Evolutionary conservation across 2,797 vertebrate species (phyloP), one percentile per base, ranked within the genome.

Genomic region (Smutsia gigantea): DNA sequence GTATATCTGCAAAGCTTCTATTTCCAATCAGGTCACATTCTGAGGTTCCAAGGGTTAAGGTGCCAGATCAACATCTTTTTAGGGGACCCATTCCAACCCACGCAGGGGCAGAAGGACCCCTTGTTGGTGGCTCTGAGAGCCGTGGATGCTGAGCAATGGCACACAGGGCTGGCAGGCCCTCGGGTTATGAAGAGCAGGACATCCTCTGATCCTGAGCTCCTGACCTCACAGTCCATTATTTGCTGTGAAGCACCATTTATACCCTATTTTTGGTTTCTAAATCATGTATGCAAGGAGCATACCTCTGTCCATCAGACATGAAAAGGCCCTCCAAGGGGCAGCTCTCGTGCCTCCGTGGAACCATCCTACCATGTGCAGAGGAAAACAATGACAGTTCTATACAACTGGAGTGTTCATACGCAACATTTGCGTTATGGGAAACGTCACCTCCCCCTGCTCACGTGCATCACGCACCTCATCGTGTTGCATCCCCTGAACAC

Each of bases 381-480:
- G 18, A 53, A 53, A 49, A 34, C 0, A 19, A n/a, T 7, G 72
- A 31, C 72, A 18, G 1, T 53, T 11, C 46, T 23, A 11, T 27
- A n/a, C 21, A 31, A 15, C 61, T 27, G 8, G 10, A 21, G 17
- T 3, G 25, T 19, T 37, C 2, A 7, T 4, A 31, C 10, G 11
- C 29, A n/a, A 10, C 57, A 3, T 42, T 18, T n/a, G 79, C 57
- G n/a, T 63, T 46, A 13, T 2, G 39, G 25, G 27, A 57, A 69
- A 57, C 7, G 25, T 4, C 1, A 2, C 13, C n/a, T 9, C 2
- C 42, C 34, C 7, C 31, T 7, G 51, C 34, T 39, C 27, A 0
- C 27, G 2, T 12, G 3, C 12, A 14, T 34, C 31, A 0, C 46
- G 3, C 15, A 4, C 17, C 14, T 25, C 55, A 17, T 34, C 2